Base-by-base conservation (phyloP, 2,797 vertebrate genomes). In the Fundulus diaphanus region DNA sequence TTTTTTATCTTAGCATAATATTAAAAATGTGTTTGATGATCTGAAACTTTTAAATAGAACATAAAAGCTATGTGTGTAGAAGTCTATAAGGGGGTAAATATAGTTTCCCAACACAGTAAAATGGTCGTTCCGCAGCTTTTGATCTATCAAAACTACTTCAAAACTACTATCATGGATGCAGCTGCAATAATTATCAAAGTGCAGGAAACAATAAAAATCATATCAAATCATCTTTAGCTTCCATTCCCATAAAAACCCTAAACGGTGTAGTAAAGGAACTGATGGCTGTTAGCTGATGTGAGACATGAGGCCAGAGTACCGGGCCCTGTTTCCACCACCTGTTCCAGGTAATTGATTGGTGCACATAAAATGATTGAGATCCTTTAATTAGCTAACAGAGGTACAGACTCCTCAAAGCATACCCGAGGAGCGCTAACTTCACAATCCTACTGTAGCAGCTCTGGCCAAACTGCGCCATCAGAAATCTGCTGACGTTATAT, bases 331-430 rank as follows among this genome's bases (percentile, higher is more conserved):
- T 87, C 88, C 80, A 84, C 80, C 84, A 91, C 90, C 85, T 66
- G 87, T 90, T 89, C 77, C 92, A 95, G 92, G 91, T 95, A 95
- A 94, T 94, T 93, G 93, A 95, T 95, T 93, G 68, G 70, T 59
- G 76, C 77, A 77, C 77, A 82, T 90, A 87, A 91, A 92, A 86
- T 90, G 93, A 94, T 91, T 93, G 89, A 92, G 90, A 88, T 85
- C 92, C 84, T 92, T 95, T 92, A 94, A 96, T 95, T 94, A 92
- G 86, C 94, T 92, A 93, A 93, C 88, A 79, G 83, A 92, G 84
- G 85, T 84, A 84, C 77, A 16, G 24, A 27, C 82, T 83, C 51
- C 75, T 72, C 84, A 27, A 70, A 87, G 86, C 83, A 27, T 57
- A 77, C 79, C 82, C 13, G 73, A 77, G 72, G 54, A 77, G 73